Evolutionary conservation across 1,140 invertebrate genomes (phyloP), one percentile per base, ranked within the genome.

Genomic region (Lamellibrachia luymesi): DNA sequence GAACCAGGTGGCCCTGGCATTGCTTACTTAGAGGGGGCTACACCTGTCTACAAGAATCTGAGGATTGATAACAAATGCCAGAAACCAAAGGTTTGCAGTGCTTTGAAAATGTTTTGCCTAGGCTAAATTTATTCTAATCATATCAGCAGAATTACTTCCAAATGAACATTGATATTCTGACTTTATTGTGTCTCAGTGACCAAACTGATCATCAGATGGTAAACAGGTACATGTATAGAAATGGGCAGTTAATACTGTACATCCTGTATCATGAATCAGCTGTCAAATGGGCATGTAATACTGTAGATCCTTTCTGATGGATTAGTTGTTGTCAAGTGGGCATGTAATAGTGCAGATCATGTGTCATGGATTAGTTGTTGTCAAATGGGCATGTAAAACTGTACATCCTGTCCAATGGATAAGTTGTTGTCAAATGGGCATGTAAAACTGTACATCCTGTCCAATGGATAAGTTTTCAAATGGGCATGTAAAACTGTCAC

Each of bases 61-160:
- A 91, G 94, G 90, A 93, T 95, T 52, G 94, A 95, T 92, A 95
- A 95, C 90, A 93, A 94, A 93, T 95, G 94, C 91, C 94, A 95
- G 92, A 93, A 93, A 92, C 94, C 94, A 64, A 94, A 51, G n/a
- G 94, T 94, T 80, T 80, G 64, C 27, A 51, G 27, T 50, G 10
- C 13, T 4, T 91, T 91, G 0, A 91, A 80, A 80, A 22, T 2
- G 25, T 80, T 80, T 80, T 80, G 5, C 8, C 25, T 80, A 22
- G 2, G 17, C 64, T 22, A 80, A 80, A 22, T 80, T 80, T 17
- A 80, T 22, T 22, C 2, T 80, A 80, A 22, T 80, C 25, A 17
- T 80, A 22, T 22, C 64, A 80, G 64, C 13, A 17, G 64, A 80
- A 80, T 80, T 22, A 22, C 2, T 22, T 80, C 17, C 13, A 17